These are phyloP conservation scores for Hippocampus comes DNA, from an alignment of 2,113 vertebrate species.

Conservation along the genomic window DNA sequence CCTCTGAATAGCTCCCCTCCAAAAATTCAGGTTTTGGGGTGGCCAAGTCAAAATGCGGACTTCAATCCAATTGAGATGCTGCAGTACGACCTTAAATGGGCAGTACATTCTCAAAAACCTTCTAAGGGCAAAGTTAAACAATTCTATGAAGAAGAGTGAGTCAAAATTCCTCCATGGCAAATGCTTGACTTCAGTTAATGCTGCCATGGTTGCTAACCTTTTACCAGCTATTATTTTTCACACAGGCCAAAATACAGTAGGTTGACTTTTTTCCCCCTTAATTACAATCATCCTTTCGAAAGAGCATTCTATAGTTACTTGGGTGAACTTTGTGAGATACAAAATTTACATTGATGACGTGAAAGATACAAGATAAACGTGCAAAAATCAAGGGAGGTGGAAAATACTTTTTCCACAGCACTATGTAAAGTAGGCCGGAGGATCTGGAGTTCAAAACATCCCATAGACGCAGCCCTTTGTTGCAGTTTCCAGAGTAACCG, in stretches of 20 bases:
- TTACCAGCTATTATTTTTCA: not conserved
- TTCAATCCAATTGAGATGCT: no score
- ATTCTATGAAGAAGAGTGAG: not conserved
- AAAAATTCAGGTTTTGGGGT: no score
- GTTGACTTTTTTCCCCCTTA: not conserved
- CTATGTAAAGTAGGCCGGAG: slow-evolving; percentile 33
- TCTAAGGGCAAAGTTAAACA: not conserved
- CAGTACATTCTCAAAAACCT: not conserved
- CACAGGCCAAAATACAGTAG: not conserved
- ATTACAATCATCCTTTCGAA: not conserved
- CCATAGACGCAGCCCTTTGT: slow-evolving; percentile 51
- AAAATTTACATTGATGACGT: no score
- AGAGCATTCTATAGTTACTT: not conserved
- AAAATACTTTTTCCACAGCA: not conserved
- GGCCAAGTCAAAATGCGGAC: no score
- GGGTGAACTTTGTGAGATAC: not conserved
- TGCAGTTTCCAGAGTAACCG: slow-evolving; percentile 54
- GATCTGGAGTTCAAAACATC: slow-evolving; percentile 55
- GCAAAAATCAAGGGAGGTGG: not conserved
- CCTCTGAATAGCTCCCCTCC: no score
- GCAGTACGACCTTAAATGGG: no score
- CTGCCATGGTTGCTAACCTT: not conserved
- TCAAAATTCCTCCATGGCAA: not conserved
- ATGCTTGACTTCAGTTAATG: not conserved
- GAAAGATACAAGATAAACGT: not conserved